A percentile compares a stretch with the other conserved stretches of the same genome.
Conservation (phyloP, 2,888 invertebrate genomes). For the Rhagonycha fulva region DNA sequence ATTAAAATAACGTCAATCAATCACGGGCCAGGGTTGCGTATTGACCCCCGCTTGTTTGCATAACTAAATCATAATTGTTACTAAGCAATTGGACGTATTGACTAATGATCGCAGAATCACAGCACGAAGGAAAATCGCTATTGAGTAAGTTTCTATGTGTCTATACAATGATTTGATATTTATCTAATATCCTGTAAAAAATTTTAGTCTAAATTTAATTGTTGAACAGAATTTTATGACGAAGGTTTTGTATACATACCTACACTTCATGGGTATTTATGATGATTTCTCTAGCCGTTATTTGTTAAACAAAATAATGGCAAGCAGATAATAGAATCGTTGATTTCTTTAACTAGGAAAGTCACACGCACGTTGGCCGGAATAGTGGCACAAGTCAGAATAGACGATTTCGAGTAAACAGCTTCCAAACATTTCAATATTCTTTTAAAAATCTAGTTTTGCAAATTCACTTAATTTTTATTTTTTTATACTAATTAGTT, state of each 20-base stretch:
- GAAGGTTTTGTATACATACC: not conserved
- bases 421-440: no score
- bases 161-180: not conserved
- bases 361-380: no score
- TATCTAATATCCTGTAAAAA: constrained; percentile 1
- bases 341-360: no score
- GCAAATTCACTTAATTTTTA: no score
- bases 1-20: constrained; percentile 47
- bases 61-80: constrained; percentile 57
- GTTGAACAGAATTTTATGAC: not conserved
- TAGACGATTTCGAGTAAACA: no score
- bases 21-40: constrained; percentile 42
- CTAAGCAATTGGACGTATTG: constrained; percentile 54
- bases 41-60: constrained; percentile 56
- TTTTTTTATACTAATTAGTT: no score
- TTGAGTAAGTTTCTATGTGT: constrained; percentile 7
- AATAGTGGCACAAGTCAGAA: no score
- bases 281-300: no score
- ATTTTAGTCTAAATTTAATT: not conserved
- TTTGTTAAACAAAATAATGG: no score
- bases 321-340: no score
- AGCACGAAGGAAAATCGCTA: constrained; percentile 39
- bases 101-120: constrained; percentile 51
- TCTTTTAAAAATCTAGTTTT: no score
- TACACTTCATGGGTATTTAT: not conserved